phyloP scores from a whole-genome alignment of 2,888 invertebrate species.

The Seladonia tumulorum region DNA sequence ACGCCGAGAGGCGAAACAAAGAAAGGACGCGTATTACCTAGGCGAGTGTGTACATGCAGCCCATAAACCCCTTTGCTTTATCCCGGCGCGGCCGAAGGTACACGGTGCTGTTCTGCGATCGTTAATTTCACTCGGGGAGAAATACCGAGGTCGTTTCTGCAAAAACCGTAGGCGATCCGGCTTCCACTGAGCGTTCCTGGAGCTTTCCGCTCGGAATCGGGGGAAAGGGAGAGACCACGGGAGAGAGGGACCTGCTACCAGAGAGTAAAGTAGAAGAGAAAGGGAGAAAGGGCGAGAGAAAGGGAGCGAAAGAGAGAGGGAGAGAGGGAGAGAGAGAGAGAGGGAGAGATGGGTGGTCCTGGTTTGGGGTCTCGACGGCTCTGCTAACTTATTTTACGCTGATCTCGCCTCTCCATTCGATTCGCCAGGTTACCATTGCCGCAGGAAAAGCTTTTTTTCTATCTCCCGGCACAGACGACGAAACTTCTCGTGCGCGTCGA shows the following conservation, averaged over 20 bases:
- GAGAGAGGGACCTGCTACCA: constrained; percentile 8
- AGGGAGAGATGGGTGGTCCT: constrained; percentile 15
- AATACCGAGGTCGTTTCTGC: constrained; percentile 78
- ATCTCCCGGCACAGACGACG: constrained; percentile 47
- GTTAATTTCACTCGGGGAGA: constrained; percentile 79
- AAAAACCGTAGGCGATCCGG: constrained; percentile 75
- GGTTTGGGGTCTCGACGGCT: constrained; percentile 63
- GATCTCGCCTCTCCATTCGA: constrained; percentile 74
- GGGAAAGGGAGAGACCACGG: constrained; percentile 22
- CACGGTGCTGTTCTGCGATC: constrained; percentile 74
- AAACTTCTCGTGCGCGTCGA: constrained; percentile 57
- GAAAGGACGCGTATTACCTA: constrained; percentile 64
- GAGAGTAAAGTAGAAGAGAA: constrained; percentile 14
- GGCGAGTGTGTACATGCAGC: constrained; percentile 69
- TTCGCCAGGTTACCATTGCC: constrained; percentile 67
- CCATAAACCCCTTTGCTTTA: constrained; percentile 78
- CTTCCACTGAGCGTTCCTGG: constrained; percentile 70
- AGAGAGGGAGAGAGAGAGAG: neutral
- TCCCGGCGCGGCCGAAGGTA: constrained; percentile 74
- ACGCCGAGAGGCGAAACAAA: constrained; percentile 39
- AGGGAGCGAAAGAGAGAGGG: constrained; percentile 9
- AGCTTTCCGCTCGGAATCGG: constrained; percentile 61
- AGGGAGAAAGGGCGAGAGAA: constrained; percentile 2
- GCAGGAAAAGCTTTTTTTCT: constrained; percentile 54
- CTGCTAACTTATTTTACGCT: constrained; percentile 75